These are phyloP conservation scores for Conus betulinus DNA, from an alignment of 1,140 invertebrate species.

Conservation along the genomic window DNA sequence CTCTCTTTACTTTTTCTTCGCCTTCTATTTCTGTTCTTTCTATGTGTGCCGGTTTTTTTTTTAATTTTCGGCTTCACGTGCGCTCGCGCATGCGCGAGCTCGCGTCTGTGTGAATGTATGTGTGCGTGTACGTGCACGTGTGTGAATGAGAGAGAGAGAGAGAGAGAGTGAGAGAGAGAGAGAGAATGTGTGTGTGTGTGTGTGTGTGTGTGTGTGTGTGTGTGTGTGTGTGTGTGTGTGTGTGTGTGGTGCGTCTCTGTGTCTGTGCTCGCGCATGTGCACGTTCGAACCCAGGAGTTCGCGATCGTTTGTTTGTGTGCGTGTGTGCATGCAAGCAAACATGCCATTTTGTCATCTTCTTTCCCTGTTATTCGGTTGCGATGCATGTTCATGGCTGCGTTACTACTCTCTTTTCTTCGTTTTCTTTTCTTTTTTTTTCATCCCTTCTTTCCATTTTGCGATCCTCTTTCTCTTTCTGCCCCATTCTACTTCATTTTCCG, in stretches of 20 bases:
- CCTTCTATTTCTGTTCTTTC: no score
- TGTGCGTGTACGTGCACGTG: neutral
- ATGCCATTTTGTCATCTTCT: neutral
- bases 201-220: constrained; percentile 22
- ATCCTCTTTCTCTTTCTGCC: neutral
- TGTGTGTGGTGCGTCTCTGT: constrained; percentile 15
- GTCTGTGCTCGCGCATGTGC: neutral
- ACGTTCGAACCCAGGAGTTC: neutral
- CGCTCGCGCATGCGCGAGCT: no score
- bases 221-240: constrained; percentile 23
- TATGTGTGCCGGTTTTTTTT: no score
- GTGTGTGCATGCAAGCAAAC: neutral
- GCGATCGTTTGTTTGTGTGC: neutral
- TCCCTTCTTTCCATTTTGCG: neutral
- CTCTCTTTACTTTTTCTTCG: no score
- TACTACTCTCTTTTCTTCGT: neutral
- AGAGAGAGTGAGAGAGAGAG: no score
- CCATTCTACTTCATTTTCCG: neutral
- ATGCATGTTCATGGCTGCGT: neutral
- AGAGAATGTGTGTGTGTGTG: neutral
- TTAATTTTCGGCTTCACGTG: neutral
- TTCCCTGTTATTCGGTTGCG: neutral
- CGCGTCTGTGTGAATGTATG: neutral
- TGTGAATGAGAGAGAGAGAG: no score
- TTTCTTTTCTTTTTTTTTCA: neutral